Base-by-base conservation (phyloP, 2,888 invertebrate genomes). In the Tiliacea citrago region DNA sequence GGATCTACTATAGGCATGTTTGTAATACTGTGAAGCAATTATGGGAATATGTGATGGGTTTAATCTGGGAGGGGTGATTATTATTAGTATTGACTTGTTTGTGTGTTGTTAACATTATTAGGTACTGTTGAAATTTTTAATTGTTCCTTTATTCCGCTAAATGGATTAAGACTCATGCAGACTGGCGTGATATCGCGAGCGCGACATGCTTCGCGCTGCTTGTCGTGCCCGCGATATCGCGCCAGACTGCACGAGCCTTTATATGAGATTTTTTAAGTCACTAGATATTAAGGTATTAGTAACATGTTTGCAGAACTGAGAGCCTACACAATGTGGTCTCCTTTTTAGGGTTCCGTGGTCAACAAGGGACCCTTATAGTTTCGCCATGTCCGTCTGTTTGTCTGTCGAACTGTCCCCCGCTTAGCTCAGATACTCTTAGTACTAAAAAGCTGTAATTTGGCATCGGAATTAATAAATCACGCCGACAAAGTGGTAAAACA, bases 1-100 rank as follows among this genome's bases (percentile, higher is more conserved):
- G 69, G 69, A 65, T 65, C 12, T 67, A 71, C 29, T 49, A 67
- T 51, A n/a, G 6, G n/a, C 35, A 58, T 66, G 68, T 68, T 73
- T 73, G 68, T 39, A 35, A 47, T 58, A 53, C 47, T 77, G 47
- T n/a, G 57, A 66, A 45, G n/a, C 13, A 81, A 61, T 24, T 42
- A 77, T 55, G 42, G 12, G 21, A 35, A 29, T 79, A 42, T 18
- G 35, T 61, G 2, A 10, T 75, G 3, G n/a, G n/a, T n/a, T n/a
- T 53, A 21, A 39, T 49, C 7, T 75, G 53, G 1, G 12, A 18
- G 45, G 24, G 55, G n/a, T n/a, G n/a, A n/a, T n/a, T n/a, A n/a
- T n/a, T n/a, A n/a, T 35, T 63, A 13, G 12, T 58, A 13, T 60
- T 47, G n/a, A 45, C 29, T 29, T 29, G 29, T 1, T 1, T 21